Evolutionary conservation across 2,797 vertebrate genomes (phyloP), one percentile per base, ranked within the genome.

Genomic region (Jordanella pulchra): DNA sequence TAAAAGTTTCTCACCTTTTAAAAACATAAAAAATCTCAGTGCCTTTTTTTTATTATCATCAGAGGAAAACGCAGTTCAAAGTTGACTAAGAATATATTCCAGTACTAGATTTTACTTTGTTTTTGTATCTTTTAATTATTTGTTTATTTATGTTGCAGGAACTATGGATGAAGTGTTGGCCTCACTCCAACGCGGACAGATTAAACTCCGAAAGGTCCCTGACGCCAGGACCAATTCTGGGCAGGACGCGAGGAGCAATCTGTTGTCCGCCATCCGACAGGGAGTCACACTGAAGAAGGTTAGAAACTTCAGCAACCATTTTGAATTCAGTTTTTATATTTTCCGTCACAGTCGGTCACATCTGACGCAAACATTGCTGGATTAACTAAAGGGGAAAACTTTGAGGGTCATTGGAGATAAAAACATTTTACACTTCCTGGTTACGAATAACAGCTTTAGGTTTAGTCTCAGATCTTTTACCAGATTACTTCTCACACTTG

Each of bases 91-190:
- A 39, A 5, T 23, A 9, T 11, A 5, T 39, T 35, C 11, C 21
- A 12, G 30, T 35, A 39, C 32, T 11, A 60, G 21, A 55, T 18
- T 56, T 27, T 2, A 66, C 4, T 76, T 32, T 30, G 3, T 30
- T 35, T 44, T 56, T 55, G 10, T 2, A 72, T 65, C 18, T 0
- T 71, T 23, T 47, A 47, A 14, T 3, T 14, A 47, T 15, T 13
- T 39, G 18, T 35, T 6, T 75, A 39, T 30, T 2, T 78, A 3
- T 55, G 4, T 47, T 77, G 27, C 39, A 99, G 98, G 96, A 63
- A 94, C 96, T 0, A 99, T 99, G 98, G 97, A 98, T 23, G 95
- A 97, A 64, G 96, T 99, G 78, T 45, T 99, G 88, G 97, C 97
- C 27, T 97, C 97, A 0, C 80, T 99, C 17, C 95, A 96, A 87